Evolutionary conservation across 2,113 vertebrate species (phyloP).

Genomic region (Parotia lawesii): DNA sequence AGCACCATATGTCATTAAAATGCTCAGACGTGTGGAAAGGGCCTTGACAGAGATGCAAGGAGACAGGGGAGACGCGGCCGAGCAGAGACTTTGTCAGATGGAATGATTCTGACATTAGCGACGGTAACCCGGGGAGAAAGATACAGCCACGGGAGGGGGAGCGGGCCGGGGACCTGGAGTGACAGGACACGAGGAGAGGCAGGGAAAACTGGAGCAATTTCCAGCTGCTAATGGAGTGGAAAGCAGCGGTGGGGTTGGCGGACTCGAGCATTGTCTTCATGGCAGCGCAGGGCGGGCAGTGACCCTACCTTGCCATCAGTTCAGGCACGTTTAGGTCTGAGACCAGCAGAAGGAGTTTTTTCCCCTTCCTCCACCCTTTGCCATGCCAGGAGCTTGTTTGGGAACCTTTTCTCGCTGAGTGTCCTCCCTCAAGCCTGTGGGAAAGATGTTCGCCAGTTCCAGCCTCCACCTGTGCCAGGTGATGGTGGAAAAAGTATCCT

Average conservation of each 20-base stretch:
- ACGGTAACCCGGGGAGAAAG: constrained; percentile 61
- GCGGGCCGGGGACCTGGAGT: not conserved
- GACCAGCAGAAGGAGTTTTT: not conserved
- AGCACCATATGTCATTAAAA: constrained; percentile 80
- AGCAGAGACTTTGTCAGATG: constrained; percentile 75
- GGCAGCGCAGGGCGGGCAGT: not conserved
- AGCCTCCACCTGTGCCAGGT: not conserved
- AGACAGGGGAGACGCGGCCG: constrained; percentile 67
- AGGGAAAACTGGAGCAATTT: not conserved
- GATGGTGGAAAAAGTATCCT: not conserved
- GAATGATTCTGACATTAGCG: constrained; percentile 71
- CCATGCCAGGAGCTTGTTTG: not conserved
- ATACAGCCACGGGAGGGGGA: not conserved
- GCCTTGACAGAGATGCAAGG: constrained; percentile 74
- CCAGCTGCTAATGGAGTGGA: not conserved
- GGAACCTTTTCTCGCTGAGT: not conserved
- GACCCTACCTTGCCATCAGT: not conserved
- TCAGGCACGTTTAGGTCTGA: not conserved
- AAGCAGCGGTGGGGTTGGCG: not conserved
- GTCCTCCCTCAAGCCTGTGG: not conserved
- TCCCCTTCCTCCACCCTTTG: not conserved
- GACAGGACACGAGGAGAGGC: not conserved
- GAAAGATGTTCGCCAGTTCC: not conserved
- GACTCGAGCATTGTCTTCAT: rapidly evolving
- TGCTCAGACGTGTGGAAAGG: constrained; percentile 78